Evolutionary conservation across 2,888 invertebrate genomes (phyloP), one percentile per base, ranked within the genome.

Genomic region (Eupithecia vulgata): DNA sequence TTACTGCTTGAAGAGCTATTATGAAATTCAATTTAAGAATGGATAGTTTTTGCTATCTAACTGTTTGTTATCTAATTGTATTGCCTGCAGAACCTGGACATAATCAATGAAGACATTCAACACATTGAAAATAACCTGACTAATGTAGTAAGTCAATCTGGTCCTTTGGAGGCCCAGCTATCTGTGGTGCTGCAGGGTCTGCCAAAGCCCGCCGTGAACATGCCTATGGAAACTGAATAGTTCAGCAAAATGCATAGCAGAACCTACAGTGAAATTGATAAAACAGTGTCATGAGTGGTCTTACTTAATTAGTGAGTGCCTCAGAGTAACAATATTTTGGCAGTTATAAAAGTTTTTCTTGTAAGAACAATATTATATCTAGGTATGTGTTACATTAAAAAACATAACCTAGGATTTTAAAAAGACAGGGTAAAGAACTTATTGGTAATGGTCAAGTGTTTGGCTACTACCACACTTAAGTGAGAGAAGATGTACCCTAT

Each of bases 31-130:
- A 48, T 48, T n/a, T 52, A 13, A 5, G 57, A 59, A 25, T 34
- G 7, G 1, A 34, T 34, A 57, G 25, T 5, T 21, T 3, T 12
- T 25, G 5, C 34, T 17, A 7, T 17, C 17, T 21, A 21, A 34
- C 17, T 8, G 8, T 30, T 37, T 70, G 35, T 67, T n/a, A n/a
- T n/a, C n/a, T n/a, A n/a, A n/a, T n/a, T n/a, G 12, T 68, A 10
- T 70, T 77, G 42, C 78, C 85, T 87, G 73, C 86, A 95, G 95
- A 91, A 87, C 62, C 89, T 95, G 90, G 88, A 93, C 80, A 81
- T 85, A 40, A 91, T 95, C 62, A 93, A 93, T 80, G 91, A 93
- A 80, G 92, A 92, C 75, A 81, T 94, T 40, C 76, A 91, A n/a
- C 84, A 88, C 79, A 83, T 95, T 57, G 93, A 94, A 80, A 90